A percentile compares a stretch with the other conserved stretches of the same genome.
These are phyloP conservation scores for Pachypeltis micranthus DNA, from an alignment of 1,140 invertebrate genomes.

Conservation along the genomic window DNA sequence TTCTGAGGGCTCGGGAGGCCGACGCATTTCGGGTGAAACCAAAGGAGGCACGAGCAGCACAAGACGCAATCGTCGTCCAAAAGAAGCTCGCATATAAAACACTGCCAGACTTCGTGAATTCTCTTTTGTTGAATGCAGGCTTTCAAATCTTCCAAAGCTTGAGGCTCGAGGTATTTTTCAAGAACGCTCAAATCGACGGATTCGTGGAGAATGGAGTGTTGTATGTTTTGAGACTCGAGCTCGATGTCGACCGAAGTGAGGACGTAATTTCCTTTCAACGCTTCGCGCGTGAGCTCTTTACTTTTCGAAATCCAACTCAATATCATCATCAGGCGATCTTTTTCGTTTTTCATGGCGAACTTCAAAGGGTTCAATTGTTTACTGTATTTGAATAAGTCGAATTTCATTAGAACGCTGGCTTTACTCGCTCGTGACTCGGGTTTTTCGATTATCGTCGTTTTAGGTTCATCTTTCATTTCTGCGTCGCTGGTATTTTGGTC, in stretches of 20 bases:
- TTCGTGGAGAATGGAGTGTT: conserved; percentile 6
- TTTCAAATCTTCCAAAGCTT: neutral
- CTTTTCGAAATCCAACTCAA: conserved; percentile 9
- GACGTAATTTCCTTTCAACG: neutral
- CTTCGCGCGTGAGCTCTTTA: neutral
- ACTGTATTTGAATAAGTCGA: neutral
- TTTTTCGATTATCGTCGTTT: neutral
- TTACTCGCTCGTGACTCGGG: neutral
- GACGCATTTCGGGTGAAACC: conserved; percentile 14
- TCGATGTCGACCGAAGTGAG: conserved; percentile 1
- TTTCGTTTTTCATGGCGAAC: neutral
- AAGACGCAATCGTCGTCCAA: conserved; percentile 11
- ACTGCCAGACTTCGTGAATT: conserved; percentile 2
- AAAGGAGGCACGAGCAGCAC: conserved; percentile 7
- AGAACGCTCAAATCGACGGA: neutral
- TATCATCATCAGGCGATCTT: neutral
- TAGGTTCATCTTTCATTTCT: neutral
- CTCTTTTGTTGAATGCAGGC: neutral
- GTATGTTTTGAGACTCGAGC: neutral
- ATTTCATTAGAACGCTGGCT: conserved; percentile 2
- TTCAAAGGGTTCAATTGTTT: conserved; percentile 1
- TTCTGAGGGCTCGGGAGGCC: conserved; percentile 7
- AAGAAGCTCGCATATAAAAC: conserved; percentile 6
- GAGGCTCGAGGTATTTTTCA: neutral
- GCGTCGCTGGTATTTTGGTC: neutral